Evolutionary conservation across 2,888 invertebrate species (phyloP), one percentile per base, ranked within the genome.

Genomic region (Macrophya annulata): DNA sequence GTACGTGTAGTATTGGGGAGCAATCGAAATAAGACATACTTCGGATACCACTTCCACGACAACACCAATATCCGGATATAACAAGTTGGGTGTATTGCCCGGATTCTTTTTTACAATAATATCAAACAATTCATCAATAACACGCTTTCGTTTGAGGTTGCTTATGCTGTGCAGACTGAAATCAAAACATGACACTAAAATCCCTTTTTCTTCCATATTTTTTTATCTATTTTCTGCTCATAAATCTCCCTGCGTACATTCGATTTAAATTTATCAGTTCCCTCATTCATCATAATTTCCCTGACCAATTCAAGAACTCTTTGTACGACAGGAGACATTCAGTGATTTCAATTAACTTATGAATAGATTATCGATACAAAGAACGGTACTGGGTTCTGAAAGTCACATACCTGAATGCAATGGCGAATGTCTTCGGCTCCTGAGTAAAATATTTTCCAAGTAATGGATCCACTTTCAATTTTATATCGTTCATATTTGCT

Each of bases 41-140:
- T 96, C 96, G 90, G 97, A 96, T 77, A 99, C 95, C 71, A 98
- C 94, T 94, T 99, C 98, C 51, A 98, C 96, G 87, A 98, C 94
- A 81, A 99, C 95, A 6, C 97, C 96, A 59, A 97, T 93, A 86
- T 97, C 95, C 12, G 98, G 97, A 91, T 95, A 95, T 90, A 96
- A 96, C 87, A 98, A 94, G 94, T 98, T 96, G 0, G 97, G 97
- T 92, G 96, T 96, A 92, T 98, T 97, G 51, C 95, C 95, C 0
- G 95, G 93, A 93, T 97, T 97, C 90, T 96, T 96, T 71, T 95
- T 93, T 3, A 95, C 94, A 74, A 98, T 96, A 88, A 97, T 93
- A 21, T 96, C 96, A 0, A 97, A 98, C 40, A 98, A 92, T 87
- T 95, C 95, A 87, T 96, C 95, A 84, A 98, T 97, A 1, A 98